Evolutionary conservation across 2,797 vertebrate species (phyloP).

Genomic region (Argya squamiceps): DNA sequence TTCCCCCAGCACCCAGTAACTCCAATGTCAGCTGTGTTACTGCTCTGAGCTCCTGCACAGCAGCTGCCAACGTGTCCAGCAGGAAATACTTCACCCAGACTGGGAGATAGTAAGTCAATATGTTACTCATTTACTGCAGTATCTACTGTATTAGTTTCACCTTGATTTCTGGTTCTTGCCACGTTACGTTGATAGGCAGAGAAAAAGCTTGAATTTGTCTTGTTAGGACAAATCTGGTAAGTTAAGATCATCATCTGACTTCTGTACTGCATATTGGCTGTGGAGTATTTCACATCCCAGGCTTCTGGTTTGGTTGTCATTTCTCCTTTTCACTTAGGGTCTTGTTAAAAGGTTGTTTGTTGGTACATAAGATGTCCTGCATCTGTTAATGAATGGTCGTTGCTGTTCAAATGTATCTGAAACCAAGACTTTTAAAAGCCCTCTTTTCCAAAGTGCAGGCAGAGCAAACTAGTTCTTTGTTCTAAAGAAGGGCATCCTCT

Average conservation of each 20-base stretch:
- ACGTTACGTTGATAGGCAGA: background rate
- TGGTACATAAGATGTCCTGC: background rate
- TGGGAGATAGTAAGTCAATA: conserved; percentile 74
- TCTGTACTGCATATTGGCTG: background rate
- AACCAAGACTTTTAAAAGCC: background rate
- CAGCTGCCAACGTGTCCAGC: conserved; percentile 44
- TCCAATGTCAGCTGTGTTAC: conserved; percentile 81
- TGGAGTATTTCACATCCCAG: background rate
- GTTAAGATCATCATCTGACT: background rate
- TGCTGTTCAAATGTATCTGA: background rate
- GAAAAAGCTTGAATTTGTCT: background rate
- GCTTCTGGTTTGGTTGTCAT: background rate
- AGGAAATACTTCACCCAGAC: conserved; percentile 82
- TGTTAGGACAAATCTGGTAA: background rate
- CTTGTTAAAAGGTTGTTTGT: background rate
- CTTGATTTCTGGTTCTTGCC: background rate
- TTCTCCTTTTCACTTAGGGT: background rate
- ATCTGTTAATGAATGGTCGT: background rate
- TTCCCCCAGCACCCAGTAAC: conserved; percentile 65
- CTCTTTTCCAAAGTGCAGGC: background rate
- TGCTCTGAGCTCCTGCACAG: conserved; percentile 75
- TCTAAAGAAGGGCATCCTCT: background rate
- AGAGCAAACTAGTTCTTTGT: background rate
- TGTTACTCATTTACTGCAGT: background rate
- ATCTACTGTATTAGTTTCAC: background rate